Evolutionary conservation across 30 jellyfish, hydroid and myxozoan species (phyloP).

Genomic region (Sanderia malayensis): DNA sequence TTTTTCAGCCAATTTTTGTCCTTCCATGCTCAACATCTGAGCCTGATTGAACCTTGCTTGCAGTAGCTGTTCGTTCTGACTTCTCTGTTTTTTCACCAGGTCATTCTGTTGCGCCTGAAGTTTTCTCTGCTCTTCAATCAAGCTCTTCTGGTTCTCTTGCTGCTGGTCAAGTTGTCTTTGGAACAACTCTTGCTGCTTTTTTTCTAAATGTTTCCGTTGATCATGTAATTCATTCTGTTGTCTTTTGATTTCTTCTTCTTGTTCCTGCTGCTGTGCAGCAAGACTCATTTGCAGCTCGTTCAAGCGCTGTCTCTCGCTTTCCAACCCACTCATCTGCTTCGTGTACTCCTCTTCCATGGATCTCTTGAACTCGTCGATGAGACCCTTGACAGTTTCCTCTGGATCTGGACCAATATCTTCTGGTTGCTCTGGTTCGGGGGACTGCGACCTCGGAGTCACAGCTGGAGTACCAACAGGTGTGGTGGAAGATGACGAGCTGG

Average conservation of each 20-base stretch:
- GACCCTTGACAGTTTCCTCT: constrained; percentile 22
- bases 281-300: constrained; percentile 41
- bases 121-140: constrained; percentile 46
- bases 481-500: constrained; percentile 17
- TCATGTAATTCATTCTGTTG: constrained; percentile 41
- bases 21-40: constrained; percentile 28
- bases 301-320: constrained; percentile 39
- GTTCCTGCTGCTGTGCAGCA: constrained; percentile 48
- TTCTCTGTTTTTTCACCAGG: constrained; percentile 44
- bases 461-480: constrained; percentile 43
- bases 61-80: constrained; percentile 50
- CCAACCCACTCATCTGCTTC: constrained; percentile 56
- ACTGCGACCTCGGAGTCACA: constrained; percentile 43
- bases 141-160: constrained; percentile 45
- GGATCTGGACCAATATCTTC: constrained; percentile 10
- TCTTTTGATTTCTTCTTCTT: constrained; percentile 22
- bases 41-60: constrained; percentile 53
- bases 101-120: constrained; percentile 65
- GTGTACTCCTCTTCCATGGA: constrained; percentile 57
- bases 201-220: constrained; percentile 55
- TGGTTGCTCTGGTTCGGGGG: constrained; percentile 10
- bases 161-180: constrained; percentile 65
- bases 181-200: constrained; percentile 60
- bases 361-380: constrained; percentile 56
- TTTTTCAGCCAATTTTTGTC: background rate